Evolutionary conservation across 2,113 vertebrate species (phyloP), one percentile per base, ranked within the genome.

Genomic region (Pitta sordida): DNA sequence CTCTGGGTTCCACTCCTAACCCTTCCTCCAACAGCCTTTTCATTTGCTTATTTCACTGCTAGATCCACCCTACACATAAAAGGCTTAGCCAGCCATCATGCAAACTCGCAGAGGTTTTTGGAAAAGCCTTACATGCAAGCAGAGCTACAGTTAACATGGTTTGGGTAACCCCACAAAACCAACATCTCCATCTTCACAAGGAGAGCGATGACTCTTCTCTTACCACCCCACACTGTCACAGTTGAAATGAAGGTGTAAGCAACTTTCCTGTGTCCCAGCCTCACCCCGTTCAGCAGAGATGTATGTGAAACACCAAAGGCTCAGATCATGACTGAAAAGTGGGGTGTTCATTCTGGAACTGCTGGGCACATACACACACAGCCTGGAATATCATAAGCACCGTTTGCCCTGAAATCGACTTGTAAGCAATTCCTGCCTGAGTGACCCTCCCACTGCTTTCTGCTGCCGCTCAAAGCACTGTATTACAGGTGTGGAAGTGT

Each of bases 11-110:
- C 7, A 30, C 32, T 86, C 86, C 69, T 78, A 65, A 71, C 12
- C 37, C 22, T 52, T 67, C 4, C 1, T 48, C 86, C 44, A 92
- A 43, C 36, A 89, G 36, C 49, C 13, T 94, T 93, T 86, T 82
- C 77, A 91, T 95, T 91, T 92, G 78, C 70, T 90, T 92, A 59
- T 76, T 91, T 88, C 78, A 73, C 41, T 41, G 13, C 41, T 87
- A 55, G 62, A 93, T 82, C 81, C 89, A 79, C 83, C 83, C 83
- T 52, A 18, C 6, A 92, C 30, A 82, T 73, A 63, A 96, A 93
- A 94, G 71, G 58, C 81, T 89, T 43, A 44, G 59, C 26, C 65
- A 83, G 18, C 26, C 62, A 91, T 24, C 62, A 69, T 55, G 89
- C 77, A 92, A 92, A 92, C 44, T 12, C 89, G 75, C 59, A 65